Percentiles rank a stretch among this genome's conserved stretches.
Evolutionary conservation across 2,113 vertebrate genomes (phyloP).

Genomic region (Corythornis cristatus): DNA sequence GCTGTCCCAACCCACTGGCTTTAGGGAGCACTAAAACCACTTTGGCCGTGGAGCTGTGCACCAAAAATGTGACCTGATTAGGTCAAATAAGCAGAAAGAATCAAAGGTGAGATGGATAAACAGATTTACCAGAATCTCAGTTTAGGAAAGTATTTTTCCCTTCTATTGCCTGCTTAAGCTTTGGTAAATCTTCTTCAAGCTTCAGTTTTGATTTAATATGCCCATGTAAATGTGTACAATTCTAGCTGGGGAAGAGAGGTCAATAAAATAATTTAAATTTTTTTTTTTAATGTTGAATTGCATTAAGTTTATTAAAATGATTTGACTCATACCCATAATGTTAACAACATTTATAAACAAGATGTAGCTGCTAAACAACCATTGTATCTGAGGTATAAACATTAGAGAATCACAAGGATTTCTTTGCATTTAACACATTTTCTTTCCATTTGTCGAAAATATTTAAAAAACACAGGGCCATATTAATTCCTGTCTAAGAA

Average conservation of each 20-base stretch:
- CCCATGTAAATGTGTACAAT: background rate
- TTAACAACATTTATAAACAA: background rate
- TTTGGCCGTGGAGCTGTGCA: background rate
- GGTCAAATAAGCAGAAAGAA: background rate
- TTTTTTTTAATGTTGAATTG: background rate
- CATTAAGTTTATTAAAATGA: background rate
- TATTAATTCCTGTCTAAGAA: background rate
- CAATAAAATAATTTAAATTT: background rate
- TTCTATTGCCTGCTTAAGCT: background rate
- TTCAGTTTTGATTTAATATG: background rate
- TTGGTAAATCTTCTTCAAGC: background rate
- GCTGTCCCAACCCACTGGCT: background rate
- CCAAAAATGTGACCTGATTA: background rate
- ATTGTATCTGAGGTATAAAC: background rate
- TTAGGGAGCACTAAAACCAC: background rate
- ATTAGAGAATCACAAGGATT: background rate
- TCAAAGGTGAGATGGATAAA: background rate
- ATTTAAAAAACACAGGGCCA: slow-evolving; percentile 6
- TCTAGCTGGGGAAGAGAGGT: background rate
- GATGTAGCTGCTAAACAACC: background rate
- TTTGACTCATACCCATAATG: background rate
- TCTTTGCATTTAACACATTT: background rate
- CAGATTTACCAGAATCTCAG: background rate
- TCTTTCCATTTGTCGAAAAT: slow-evolving; percentile 19
- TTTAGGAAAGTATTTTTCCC: background rate